These are phyloP conservation scores for Drosophila sulfurigaster DNA, from an alignment of 1,140 invertebrate species.

Conservation along the genomic window DNA sequence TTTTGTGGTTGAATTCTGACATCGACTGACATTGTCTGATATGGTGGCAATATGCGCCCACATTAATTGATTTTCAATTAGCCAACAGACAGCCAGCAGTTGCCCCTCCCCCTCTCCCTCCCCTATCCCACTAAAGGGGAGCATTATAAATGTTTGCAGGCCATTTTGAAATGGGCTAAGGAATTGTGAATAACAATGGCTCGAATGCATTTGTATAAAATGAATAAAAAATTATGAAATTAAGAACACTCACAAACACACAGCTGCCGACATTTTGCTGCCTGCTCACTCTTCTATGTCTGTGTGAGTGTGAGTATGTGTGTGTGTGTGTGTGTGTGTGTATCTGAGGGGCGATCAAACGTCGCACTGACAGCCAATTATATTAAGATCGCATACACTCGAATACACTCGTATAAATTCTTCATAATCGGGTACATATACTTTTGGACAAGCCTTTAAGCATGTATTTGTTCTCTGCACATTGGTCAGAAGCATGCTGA, in stretches of 20 bases:
- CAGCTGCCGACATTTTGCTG: constrained; percentile 73
- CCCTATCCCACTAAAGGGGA: no score
- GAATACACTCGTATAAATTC: constrained; percentile 45
- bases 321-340: constrained; percentile 7
- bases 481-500: neutral
- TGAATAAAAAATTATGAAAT: constrained; percentile 57
- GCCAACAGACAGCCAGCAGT: constrained; percentile 40
- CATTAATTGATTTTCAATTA: constrained; percentile 83
- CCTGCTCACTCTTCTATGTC: neutral
- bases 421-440: constrained; percentile 31
- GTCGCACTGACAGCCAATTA: constrained; percentile 75
- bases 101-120: no score
- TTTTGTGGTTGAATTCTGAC: constrained; percentile 43
- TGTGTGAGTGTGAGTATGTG: neutral
- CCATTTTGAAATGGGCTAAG: constrained; percentile 58
- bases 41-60: constrained; percentile 53
- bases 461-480: constrained; percentile 6
- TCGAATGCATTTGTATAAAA: constrained; percentile 55
- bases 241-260: constrained; percentile 42
- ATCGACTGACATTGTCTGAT: constrained; percentile 39
- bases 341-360: constrained; percentile 56
- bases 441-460: constrained; percentile 5
- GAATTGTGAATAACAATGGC: constrained; percentile 66
- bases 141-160: constrained; percentile 45
- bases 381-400: constrained; percentile 65